Base-by-base conservation (phyloP, 2,113 vertebrate species). In the Brevimyrus niger region DNA sequence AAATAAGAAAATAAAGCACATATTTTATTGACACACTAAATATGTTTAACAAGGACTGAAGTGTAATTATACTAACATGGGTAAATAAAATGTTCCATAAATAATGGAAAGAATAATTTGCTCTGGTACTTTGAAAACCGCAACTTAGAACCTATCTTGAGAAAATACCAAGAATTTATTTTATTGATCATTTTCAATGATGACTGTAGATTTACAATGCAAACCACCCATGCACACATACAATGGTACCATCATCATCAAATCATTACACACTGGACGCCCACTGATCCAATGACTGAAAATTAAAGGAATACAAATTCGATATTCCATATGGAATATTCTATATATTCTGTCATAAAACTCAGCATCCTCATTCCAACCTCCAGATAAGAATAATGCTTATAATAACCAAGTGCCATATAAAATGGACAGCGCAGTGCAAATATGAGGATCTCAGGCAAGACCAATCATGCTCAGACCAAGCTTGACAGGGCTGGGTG, bases 61-160 rank as follows among this genome's bases (percentile, higher is more conserved):
- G n/a, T 55, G 31, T 15, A 53, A 47, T 82, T 82, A 89, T 19
- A 55, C 31, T 42, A 35, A 23, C 51, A 44, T 61, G 48, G 48
- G 15, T 76, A 51, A 89, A 89, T 83, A 82, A 89, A 89, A 55
- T 82, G 69, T 82, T 53, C 73, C 73, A 50, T 82, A 88, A 88
- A 88, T 88, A 80, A 88, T 53, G 69, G 31, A 21, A 51, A 76
- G 17, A 53, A 51, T 38, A 42, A 53, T 44, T 87, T 51, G 47
- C 80, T 17, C 42, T 17, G 23, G 44, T 69, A 31, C 88, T 89
- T 82, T 83, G 47, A 31, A 89, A 55, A 53, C 88, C 69, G 50
- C 48, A 82, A 13, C 76, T 42, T 55, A 53, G 17, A 89, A 89
- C 31, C 27, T 53, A 65, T 27, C 47, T 55, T 38, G 48, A n/a